Base-by-base conservation (phyloP, 2,888 invertebrate species). In the Trachelus stipa region DNA sequence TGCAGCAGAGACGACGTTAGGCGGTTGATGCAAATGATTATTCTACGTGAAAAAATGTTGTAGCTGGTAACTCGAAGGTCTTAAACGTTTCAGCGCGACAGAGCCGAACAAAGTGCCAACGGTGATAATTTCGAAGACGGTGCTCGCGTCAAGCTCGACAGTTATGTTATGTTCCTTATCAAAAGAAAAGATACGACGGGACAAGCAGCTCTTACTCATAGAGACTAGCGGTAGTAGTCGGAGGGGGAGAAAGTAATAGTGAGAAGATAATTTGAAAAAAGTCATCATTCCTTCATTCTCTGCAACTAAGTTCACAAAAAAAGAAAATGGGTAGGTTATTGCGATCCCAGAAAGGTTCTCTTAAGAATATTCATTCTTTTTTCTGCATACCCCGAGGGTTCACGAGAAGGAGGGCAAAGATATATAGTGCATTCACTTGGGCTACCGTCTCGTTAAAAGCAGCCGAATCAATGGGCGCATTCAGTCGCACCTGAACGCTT, bases 401-500 rank as follows among this genome's bases (percentile, higher is more conserved):
- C 23, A 56, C 23, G 23, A 56, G 56, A 56, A 56, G 23, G 40
- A 56, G 40, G 40, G 56, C 56, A 56, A 56, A 23, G 56, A 23
- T 56, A 40, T 40, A 56, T 23, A 56, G 56, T 23, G 56, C 56
- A 56, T 56, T 56, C 56, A 23, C 23, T 56, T 23, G 56, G 56
- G 56, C 56, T 56, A 56, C 56, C 23, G 56, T 2, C 71, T 71
- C 71, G 71, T 31, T 71, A 34, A 34, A 71, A 31, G 71, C 71
- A 34, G 31, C 71, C 33, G 71, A 71, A 71, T 85, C 82, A 81
- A 83, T 82, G 82, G 82, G 78, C 75, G 77, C 79, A 85, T 81
- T 81, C 83, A 80, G 79, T 83, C 80, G 82, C 82, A 80, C 77
- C 82, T 77, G 82, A 80, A 79, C 79, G 79, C 76, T 68, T 79